Percentiles rank a stretch among this genome's conserved stretches.
Evolutionary conservation across 2,888 invertebrate genomes (phyloP).

Genomic region (Chrysodeixis includens): DNA sequence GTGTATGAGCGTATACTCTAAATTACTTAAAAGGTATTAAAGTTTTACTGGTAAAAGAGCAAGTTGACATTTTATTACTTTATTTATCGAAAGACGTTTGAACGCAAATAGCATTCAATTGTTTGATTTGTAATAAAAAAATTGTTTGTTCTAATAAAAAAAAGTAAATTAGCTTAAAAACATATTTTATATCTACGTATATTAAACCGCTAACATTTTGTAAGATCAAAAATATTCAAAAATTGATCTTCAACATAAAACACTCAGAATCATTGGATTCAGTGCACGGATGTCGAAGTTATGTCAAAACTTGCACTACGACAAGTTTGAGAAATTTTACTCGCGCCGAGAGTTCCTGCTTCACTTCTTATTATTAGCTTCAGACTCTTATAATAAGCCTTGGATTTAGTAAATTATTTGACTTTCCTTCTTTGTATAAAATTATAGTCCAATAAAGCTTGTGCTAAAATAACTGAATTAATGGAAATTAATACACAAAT

Average conservation of each 20-base stretch:
- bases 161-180: no score
- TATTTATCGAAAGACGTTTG: no score
- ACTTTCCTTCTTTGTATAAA: not conserved
- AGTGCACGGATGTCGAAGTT: conserved; percentile 4
- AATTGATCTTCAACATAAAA: not conserved
- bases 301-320: conserved; percentile 4
- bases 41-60: no score
- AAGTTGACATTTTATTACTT: no score
- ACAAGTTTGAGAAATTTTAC: not conserved
- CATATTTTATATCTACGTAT: no score
- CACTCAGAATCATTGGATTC: not conserved
- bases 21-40: not conserved
- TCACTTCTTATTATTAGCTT: not conserved
- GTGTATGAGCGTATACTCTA: not conserved
- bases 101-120: no score
- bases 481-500: no score
- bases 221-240: not conserved
- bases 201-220: no score
- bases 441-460: no score
- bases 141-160: no score
- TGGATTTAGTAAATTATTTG: not conserved
- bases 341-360: not conserved
- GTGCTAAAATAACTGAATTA: no score
- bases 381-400: not conserved
- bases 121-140: no score